Percentiles rank a stretch among this genome's conserved stretches.
phyloP scores from a whole-genome alignment of 2,797 vertebrate species.

The Sebastes umbrosus region DNA sequence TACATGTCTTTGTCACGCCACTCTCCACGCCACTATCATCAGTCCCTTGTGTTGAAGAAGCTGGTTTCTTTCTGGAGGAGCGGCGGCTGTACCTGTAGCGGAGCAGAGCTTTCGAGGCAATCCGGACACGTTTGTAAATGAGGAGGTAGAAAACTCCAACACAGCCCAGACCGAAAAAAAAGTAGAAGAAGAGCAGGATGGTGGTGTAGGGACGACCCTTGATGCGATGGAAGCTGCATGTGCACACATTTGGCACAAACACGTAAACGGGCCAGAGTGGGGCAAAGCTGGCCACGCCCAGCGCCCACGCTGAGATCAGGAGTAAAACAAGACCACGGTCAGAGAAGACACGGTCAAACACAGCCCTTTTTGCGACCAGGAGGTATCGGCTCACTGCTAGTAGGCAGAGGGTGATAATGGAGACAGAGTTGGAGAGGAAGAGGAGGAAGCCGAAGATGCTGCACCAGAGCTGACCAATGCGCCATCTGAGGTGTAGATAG shows the following conservation, averaged over 20 bases:
- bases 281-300: constrained; percentile 83
- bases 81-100: constrained; percentile 81
- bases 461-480: constrained; percentile 82
- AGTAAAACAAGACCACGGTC: constrained; percentile 72
- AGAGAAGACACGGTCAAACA: constrained; percentile 84
- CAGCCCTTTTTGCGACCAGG: constrained; percentile 81
- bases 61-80: constrained; percentile 70
- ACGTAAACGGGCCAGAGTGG: constrained; percentile 86
- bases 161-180: constrained; percentile 85
- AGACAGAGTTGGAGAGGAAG: constrained; percentile 89
- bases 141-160: constrained; percentile 89
- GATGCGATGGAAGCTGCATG: constrained; percentile 90
- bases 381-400: constrained; percentile 87
- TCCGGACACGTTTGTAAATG: constrained; percentile 84
- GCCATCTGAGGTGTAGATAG: constrained; percentile 89
- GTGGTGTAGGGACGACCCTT: constrained; percentile 87
- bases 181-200: constrained; percentile 87
- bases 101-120: constrained; percentile 79
- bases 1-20: constrained; percentile 53
- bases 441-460: constrained; percentile 87
- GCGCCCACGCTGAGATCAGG: constrained; percentile 79
- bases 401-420: constrained; percentile 89
- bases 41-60: constrained; percentile 62
- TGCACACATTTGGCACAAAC: constrained; percentile 89
- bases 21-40: constrained; percentile 74